Base-by-base conservation (phyloP, 2,113 vertebrate genomes). In the Callipepla californica region DNA sequence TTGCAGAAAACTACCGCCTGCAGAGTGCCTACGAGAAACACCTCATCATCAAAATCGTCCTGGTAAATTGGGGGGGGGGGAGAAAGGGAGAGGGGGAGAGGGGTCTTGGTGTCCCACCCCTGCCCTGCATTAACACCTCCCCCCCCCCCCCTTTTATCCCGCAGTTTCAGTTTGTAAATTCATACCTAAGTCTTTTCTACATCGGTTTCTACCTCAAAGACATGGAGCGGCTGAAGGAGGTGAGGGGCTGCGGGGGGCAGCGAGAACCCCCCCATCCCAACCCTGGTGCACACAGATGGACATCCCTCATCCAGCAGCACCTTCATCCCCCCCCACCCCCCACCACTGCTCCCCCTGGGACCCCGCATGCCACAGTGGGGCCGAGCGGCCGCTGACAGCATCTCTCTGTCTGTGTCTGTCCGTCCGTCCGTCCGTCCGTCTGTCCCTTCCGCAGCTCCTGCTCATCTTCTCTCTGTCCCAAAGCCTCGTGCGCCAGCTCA, bases 131-230 rank as follows among this genome's bases (percentile, higher is more conserved):
- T 88, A 58, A 68, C 62, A 3, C 2, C 11, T 13, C 59, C 8
- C 3, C 51, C 2, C 59, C 48, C 23, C 50, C 47, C 4, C 47
- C 48, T 26, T 51, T 23, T 53, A 53, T 95, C 68, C 93, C 20
- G 1, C 97, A 99, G 99, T 99, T 99, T 97, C 99, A 99, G 97
- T 99, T 99, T 97, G 98, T 99, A 98, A 99, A 99, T 98, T 99
- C 99, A 59, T 99, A 99, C 98, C 98, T 99, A 98, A 99, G 99
- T 98, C 99, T 99, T 98, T 99, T 99, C 98, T 99, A 99, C 98
- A 99, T 99, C 73, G 99, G 99, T 95, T 99, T 99, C 99, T 99
- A 99, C 99, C 99, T 99, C 99, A 99, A 99, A 97, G 99, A 99
- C 98, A 99, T 99, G 99, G 99, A 99, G 92, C 98, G 99, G 66